Evolutionary conservation across 2,113 vertebrate species (phyloP).

Genomic region (Oxygymnocypris stewartii): DNA sequence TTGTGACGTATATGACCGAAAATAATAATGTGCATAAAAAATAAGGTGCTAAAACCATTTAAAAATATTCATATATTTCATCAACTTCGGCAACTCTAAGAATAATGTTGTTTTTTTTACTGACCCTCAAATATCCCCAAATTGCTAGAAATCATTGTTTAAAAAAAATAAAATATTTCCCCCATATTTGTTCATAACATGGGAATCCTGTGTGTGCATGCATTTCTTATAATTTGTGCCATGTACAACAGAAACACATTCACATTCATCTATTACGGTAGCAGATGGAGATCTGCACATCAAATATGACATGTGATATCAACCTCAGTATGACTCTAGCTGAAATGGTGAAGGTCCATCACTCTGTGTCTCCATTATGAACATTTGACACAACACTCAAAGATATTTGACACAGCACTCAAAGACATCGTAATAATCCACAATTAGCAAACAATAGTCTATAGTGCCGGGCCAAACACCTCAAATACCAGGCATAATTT

Average conservation of each 20-base stretch:
- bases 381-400: constrained; percentile 26
- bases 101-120: too few species aligned
- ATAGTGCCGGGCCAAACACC: constrained; percentile 4
- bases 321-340: neutral
- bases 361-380: constrained; percentile 1
- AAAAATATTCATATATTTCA: too few species aligned
- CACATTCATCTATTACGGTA: neutral
- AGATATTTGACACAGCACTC: constrained; percentile 18
- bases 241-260: neutral
- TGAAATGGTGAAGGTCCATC: neutral
- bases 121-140: too few species aligned
- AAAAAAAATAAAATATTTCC: too few species aligned
- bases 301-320: neutral
- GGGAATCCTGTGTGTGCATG: neutral
- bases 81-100: neutral
- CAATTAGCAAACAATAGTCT: constrained; percentile 18
- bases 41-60: too few species aligned
- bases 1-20: neutral
- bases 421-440: constrained; percentile 35
- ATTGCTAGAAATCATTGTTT: neutral
- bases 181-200: neutral
- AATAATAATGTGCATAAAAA: neutral
- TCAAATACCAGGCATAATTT: constrained; percentile 12
- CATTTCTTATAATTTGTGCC: neutral
- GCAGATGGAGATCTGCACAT: neutral